Percentiles rank a stretch among this genome's conserved stretches.
phyloP scores from a whole-genome alignment of 2,797 vertebrate genomes.

The Rhinoraja longicauda region DNA sequence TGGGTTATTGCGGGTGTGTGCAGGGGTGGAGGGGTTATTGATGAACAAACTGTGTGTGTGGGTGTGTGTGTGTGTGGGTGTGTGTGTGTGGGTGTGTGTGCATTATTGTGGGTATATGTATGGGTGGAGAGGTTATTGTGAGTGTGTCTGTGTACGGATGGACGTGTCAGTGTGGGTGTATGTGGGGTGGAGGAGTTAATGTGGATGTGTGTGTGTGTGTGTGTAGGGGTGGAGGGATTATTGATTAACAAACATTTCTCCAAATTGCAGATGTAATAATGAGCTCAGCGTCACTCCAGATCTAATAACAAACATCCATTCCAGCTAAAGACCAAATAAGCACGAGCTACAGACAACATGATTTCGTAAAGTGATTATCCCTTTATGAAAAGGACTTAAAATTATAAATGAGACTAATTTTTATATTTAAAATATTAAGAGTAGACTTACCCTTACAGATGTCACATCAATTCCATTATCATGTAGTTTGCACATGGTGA shows the following conservation, averaged over 20 bases:
- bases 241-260: conserved; percentile 17
- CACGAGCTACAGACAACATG: not conserved
- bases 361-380: conserved; percentile 7
- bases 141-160: no score
- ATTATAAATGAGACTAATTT: no score
- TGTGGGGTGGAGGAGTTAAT: no score
- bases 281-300: not conserved
- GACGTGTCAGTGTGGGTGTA: no score
- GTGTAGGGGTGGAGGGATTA: not conserved
- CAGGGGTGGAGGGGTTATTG: not conserved
- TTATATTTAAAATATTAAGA: no score
- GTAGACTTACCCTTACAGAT: not conserved
- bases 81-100: no score
- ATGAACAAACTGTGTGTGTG: no score
- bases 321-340: not conserved
- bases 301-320: conserved; percentile 19
- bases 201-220: no score
- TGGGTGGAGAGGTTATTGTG: no score
- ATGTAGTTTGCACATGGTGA: not conserved
- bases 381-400: not conserved
- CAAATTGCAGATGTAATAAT: conserved; percentile 8
- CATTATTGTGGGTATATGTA: no score
- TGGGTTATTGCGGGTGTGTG: not conserved
- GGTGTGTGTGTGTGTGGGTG: no score
- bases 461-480: not conserved